Conservation (phyloP, 64 coral and sea anemone species). For the Astreopora myriophthalma region DNA sequence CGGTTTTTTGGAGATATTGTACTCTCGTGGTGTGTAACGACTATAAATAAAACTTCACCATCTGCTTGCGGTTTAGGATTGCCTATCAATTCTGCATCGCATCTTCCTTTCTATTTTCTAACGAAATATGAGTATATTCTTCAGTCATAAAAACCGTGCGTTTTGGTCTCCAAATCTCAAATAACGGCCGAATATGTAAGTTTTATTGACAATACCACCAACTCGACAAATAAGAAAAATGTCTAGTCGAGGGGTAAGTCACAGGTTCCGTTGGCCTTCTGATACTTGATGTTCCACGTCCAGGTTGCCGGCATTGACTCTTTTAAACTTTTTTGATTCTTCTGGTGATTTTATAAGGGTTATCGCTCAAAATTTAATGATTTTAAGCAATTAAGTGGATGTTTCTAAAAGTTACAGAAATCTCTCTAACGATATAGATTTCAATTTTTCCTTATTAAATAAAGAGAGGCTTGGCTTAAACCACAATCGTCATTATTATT, state of each 20-base stretch:
- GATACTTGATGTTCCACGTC: no score
- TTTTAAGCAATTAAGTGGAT: background rate
- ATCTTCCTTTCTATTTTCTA: background rate
- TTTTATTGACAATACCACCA: background rate
- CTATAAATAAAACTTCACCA: conserved; percentile 10
- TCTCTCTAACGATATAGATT: background rate
- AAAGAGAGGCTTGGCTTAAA: background rate
- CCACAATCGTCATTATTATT: background rate
- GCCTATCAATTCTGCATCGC: background rate
- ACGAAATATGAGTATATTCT: background rate
- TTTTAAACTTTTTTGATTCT: background rate
- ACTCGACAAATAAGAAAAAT: background rate
- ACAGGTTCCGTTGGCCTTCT: background rate
- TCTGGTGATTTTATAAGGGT: background rate
- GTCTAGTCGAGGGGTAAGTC: background rate
- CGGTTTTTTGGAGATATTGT: conserved; percentile 21
- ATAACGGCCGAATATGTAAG: conserved; percentile 1
- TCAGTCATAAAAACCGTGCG: background rate
- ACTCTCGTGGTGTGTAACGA: background rate
- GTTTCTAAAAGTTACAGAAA: background rate
- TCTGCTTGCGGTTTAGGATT: conserved; percentile 12
- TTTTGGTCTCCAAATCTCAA: background rate
- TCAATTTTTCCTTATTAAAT: background rate
- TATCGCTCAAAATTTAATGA: background rate
- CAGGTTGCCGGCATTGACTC: background rate